Evolutionary conservation across 2,113 vertebrate species (phyloP), one percentile per base, ranked within the genome.

Genomic region (Sminthopsis crassicaudata): DNA sequence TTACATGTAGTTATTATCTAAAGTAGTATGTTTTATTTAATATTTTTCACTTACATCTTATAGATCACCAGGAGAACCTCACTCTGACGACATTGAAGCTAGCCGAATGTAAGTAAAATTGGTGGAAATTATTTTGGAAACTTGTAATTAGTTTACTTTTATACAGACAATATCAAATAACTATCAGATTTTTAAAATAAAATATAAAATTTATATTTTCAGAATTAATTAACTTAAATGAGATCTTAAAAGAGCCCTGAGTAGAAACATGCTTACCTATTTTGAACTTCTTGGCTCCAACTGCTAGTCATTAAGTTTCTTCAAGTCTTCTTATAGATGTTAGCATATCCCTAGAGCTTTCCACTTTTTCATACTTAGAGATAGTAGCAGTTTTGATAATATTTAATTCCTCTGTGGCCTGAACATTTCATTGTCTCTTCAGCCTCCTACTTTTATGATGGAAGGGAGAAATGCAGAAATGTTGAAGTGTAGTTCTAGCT

Each of bases 71-170:
- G 98, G 98, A 98, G 98, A 99, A 98, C 98, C 98, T 98, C 98
- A 98, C 98, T 99, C 98, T 98, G 98, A 99, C 98, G 98, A 98
- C 98, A 98, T 98, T 98, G 99, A 99, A 99, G 98, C 99, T 99
- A 99, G 98, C 99, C 99, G 99, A 99, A 99, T 99, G 99, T 99
- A 99, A 99, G 99, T 99, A 96, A 96, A 57, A 10, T 84, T 95
- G 53, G 19, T 91, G 60, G 91, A 93, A 92, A 90, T 90, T n/a
- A n/a, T 84, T 84, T 84, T n/a, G n/a, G n/a, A 84, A 84, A 84
- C 23, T n/a, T 84, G 36, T 84, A 84, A 84, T n/a, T 19, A 11
- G 27, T 30, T n/a, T 36, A n/a, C n/a, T 76, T 76, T 76, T n/a
- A 76, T 76, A n/a, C 4, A 24, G 23, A 53, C 26, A 55, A 12